Percentiles rank a stretch among this genome's conserved stretches.
Evolutionary conservation across 2,113 vertebrate species (phyloP).

Genomic region (Alaudala cheleensis): DNA sequence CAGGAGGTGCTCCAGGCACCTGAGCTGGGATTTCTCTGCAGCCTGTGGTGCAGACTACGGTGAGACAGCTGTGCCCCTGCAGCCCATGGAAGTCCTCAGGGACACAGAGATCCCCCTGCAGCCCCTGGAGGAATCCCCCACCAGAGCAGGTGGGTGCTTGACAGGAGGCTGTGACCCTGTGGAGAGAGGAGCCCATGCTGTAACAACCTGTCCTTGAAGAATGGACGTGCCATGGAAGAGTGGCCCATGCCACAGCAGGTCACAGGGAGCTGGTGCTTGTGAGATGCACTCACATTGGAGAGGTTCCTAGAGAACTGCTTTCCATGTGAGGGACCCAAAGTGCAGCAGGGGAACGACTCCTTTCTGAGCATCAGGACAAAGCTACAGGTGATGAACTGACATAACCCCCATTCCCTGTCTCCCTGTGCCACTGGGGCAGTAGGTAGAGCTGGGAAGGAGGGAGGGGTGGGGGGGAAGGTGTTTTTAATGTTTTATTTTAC

Average conservation of each 20-base stretch:
- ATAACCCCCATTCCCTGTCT: background rate
- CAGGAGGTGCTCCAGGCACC: background rate
- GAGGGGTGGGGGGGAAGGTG: background rate
- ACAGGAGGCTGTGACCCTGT: background rate
- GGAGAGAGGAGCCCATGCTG: background rate
- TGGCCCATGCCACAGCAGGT: background rate
- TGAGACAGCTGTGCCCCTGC: background rate
- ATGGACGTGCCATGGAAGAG: background rate
- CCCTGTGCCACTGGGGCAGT: background rate
- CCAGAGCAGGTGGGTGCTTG: background rate
- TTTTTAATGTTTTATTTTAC: background rate
- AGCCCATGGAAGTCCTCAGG: background rate
- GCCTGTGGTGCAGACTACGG: rapidly evolving
- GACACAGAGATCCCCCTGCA: background rate
- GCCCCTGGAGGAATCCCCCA: rapidly evolving
- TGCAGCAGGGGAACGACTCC: rapidly evolving
- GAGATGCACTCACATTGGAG: rapidly evolving
- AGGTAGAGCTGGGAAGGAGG: background rate
- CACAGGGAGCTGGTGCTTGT: background rate
- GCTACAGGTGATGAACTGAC: background rate
- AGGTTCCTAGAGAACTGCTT: background rate
- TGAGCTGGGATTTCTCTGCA: background rate
- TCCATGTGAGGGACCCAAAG: background rate
- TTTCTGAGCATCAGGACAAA: background rate
- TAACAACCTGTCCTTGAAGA: background rate